Conservation (phyloP, 2,113 vertebrate species). For the Willisornis vidua region DNA sequence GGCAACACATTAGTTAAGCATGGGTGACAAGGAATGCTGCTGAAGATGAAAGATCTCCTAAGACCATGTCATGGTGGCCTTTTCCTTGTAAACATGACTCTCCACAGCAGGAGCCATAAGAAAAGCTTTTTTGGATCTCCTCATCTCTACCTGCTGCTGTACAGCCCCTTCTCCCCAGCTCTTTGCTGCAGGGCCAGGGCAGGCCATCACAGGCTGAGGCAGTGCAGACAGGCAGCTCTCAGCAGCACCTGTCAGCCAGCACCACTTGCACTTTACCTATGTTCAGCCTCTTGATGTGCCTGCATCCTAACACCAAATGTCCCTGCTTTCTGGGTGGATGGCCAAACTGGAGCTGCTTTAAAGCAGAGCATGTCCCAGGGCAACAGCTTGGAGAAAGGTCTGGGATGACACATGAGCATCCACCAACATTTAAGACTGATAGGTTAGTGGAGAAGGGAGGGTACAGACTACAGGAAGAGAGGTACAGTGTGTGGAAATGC, state of each 20-base stretch:
- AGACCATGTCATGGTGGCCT: neutral
- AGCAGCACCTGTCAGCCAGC: rapidly evolving
- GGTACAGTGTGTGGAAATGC: neutral
- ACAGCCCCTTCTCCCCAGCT: neutral
- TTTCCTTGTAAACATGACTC: neutral
- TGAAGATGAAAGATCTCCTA: neutral
- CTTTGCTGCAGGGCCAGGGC: neutral
- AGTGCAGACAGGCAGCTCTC: neutral
- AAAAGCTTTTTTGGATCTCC: neutral
- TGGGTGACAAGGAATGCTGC: neutral
- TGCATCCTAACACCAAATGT: neutral
- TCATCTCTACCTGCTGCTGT: neutral
- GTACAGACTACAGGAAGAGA: neutral
- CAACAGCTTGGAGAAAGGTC: neutral
- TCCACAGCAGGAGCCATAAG: neutral
- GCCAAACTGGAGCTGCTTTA: neutral
- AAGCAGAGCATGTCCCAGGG: neutral
- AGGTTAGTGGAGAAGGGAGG: neutral
- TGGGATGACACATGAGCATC: neutral
- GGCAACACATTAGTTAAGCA: neutral
- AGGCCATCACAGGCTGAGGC: neutral
- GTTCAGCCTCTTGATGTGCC: neutral
- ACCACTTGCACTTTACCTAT: neutral
- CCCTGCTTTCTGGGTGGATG: neutral
- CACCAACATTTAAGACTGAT: neutral